Percentiles rank a stretch among this genome's conserved stretches.
Evolutionary conservation across 2,797 vertebrate genomes (phyloP).

Genomic region (Propithecus perrieri): DNA sequence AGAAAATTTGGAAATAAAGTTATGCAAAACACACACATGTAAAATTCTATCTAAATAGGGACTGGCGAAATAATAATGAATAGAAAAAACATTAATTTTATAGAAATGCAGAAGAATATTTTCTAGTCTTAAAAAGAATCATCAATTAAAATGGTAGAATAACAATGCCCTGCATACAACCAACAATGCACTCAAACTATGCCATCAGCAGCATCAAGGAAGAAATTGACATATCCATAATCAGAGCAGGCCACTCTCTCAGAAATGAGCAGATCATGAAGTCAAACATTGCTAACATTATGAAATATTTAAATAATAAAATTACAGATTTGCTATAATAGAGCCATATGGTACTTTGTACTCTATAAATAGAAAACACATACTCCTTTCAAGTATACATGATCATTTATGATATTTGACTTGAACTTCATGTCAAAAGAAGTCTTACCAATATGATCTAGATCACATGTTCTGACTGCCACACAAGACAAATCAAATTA

Average conservation of each 20-base stretch:
- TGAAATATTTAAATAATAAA: conserved; percentile 21
- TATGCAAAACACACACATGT: neutral
- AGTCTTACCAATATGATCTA: neutral
- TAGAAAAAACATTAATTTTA: conserved; percentile 20
- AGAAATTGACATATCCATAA: neutral
- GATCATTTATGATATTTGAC: conserved; percentile 14
- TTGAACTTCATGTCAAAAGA: conserved; percentile 33
- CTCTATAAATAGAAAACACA: neutral
- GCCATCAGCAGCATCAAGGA: neutral
- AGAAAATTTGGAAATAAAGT: neutral
- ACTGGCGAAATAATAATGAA: neutral
- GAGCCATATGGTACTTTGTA: neutral
- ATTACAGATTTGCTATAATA: conserved; percentile 1
- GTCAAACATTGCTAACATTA: neutral
- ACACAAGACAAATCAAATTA: neutral
- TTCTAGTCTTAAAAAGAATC: conserved; percentile 17
- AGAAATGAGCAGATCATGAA: neutral
- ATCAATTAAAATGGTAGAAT: neutral
- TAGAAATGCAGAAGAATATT: neutral
- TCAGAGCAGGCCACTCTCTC: neutral
- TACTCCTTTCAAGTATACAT: neutral
- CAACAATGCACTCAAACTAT: neutral
- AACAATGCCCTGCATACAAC: neutral
- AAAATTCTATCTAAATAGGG: neutral
- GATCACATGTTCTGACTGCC: neutral